These are phyloP conservation scores for Chironomus tepperi DNA, from an alignment of 1,140 invertebrate genomes.

Conservation along the genomic window DNA sequence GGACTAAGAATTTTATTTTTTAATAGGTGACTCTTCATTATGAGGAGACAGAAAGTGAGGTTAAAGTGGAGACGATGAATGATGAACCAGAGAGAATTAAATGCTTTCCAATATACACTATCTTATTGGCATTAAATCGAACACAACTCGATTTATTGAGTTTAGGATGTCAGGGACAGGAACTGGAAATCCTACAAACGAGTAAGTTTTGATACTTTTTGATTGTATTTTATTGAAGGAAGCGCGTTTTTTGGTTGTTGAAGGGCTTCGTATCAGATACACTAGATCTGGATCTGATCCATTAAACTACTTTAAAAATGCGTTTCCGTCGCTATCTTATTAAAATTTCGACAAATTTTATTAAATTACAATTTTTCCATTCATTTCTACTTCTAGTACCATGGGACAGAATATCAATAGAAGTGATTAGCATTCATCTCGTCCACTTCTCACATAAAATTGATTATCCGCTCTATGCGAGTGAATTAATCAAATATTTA, in stretches of 20 bases:
- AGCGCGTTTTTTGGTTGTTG: no score
- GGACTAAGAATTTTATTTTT: conserved; percentile 26
- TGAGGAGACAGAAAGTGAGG: conserved; percentile 43
- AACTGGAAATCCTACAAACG: conserved; percentile 42
- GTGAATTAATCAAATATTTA: conserved; percentile 10
- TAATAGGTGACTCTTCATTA: conserved; percentile 52
- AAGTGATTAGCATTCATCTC: conserved; percentile 42
- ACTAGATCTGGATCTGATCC: no score
- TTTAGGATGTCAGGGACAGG: conserved; percentile 56
- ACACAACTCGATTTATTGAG: conserved; percentile 61
- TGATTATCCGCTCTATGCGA: not conserved
- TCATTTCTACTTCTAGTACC: conserved; percentile 42
- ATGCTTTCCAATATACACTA: conserved; percentile 74
- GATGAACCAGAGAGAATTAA: conserved; percentile 51
- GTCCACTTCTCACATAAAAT: conserved; percentile 22
- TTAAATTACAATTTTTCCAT: conserved; percentile 30
- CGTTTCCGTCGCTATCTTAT: not conserved
- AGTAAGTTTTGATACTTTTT: conserved; percentile 28
- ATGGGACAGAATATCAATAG: conserved; percentile 43
- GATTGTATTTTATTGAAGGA: not conserved
- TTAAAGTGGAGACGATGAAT: conserved; percentile 47
- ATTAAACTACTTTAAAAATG: not conserved
- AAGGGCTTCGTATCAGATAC: no score
- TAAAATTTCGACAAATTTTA: not conserved
- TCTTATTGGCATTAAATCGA: conserved; percentile 65